These are phyloP conservation scores for Phymorhynchus buccinoides DNA, from an alignment of 1,140 invertebrate species.

Conservation along the genomic window DNA sequence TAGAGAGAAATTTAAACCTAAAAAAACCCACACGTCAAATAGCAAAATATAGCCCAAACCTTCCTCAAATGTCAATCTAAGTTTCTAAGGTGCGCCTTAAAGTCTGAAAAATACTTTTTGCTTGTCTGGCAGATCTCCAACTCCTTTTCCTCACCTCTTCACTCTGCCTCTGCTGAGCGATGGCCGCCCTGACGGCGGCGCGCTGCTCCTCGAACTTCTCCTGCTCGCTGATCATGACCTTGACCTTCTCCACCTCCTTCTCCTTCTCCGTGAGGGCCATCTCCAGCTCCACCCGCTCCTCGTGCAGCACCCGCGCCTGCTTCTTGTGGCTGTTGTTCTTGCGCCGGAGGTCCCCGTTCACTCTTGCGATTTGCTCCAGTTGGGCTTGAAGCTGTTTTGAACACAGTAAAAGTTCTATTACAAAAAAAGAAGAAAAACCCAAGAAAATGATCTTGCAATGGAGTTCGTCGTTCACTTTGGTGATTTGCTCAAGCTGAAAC, in stretches of 20 bases:
- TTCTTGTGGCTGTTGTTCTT: slow-evolving; percentile 87
- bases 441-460: too few species aligned
- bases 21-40: too few species aligned
- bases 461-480: too few species aligned
- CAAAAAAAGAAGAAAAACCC: background rate
- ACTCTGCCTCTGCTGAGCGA: slow-evolving; percentile 40
- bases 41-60: too few species aligned
- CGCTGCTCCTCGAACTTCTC: slow-evolving; percentile 59
- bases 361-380: slow-evolving; percentile 85
- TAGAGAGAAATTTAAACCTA: too few species aligned
- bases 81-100: too few species aligned
- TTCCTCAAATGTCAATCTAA: too few species aligned
- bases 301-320: slow-evolving; percentile 86
- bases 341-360: slow-evolving; percentile 85
- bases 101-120: too few species aligned
- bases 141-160: slow-evolving; percentile 36
- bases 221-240: slow-evolving; percentile 78
- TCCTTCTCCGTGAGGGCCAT: slow-evolving; percentile 84
- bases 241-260: slow-evolving; percentile 84
- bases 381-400: slow-evolving; percentile 83
- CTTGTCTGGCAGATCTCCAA: too few species aligned
- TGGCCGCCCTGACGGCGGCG: slow-evolving; percentile 41
- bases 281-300: slow-evolving; percentile 91
- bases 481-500: too few species aligned
- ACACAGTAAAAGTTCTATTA: background rate